A percentile compares a stretch with the other conserved stretches of the same genome.
Evolutionary conservation across 2,888 invertebrate genomes (phyloP).

Genomic region (Halictus ligatus): DNA sequence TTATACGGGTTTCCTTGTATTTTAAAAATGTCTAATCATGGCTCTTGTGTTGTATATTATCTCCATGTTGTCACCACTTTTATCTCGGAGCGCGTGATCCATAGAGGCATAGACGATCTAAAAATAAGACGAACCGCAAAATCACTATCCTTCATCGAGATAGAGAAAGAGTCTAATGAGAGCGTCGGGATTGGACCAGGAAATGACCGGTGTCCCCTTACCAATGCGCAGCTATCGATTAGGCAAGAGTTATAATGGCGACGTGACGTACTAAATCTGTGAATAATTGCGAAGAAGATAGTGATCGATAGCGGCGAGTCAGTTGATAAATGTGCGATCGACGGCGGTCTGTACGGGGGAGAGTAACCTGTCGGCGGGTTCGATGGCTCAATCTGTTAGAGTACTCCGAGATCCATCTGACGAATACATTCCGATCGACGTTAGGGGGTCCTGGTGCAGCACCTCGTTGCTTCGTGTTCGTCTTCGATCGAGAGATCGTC

Average conservation of each 20-base stretch:
- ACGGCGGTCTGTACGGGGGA: not conserved
- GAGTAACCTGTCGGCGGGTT: conserved; percentile 35
- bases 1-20: too few relatives aligned
- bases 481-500: not conserved
- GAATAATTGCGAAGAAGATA: conserved; percentile 48
- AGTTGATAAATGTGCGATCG: conserved; percentile 40
- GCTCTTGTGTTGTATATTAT: too few relatives aligned
- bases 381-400: conserved; percentile 47
- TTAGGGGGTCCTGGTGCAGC: not conserved
- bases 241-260: not conserved
- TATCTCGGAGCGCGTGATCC: too few relatives aligned
- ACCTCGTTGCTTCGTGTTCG: not conserved
- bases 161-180: not conserved
- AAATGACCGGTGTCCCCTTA: not conserved
- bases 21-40: too few relatives aligned
- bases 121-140: not conserved
- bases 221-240: conserved; percentile 34
- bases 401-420: not conserved
- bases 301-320: conserved; percentile 44
- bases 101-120: too few relatives aligned
- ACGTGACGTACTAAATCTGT: conserved; percentile 34
- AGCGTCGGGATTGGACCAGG: not conserved
- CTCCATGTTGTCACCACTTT: too few relatives aligned
- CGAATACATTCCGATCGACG: conserved; percentile 1
- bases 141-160: not conserved